A percentile compares a stretch with the other conserved stretches of the same genome.
Conservation (phyloP, 2,888 invertebrate genomes). For the Euplexia lucipara region DNA sequence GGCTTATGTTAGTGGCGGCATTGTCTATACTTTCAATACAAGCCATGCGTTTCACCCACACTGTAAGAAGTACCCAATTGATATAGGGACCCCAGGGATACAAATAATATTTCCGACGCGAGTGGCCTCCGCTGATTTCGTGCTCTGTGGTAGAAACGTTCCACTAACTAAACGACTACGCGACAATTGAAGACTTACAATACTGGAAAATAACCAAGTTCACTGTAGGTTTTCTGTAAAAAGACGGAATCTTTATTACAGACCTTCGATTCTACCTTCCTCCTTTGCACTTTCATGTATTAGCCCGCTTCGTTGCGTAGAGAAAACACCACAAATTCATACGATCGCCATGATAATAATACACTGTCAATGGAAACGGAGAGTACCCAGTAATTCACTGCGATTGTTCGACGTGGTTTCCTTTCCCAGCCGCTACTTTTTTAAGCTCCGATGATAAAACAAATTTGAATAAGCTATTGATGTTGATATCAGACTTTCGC, state of each 20-base stretch:
- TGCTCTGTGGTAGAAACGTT: constrained; percentile 62
- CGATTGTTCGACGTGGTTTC: constrained; percentile 79
- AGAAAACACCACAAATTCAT: constrained; percentile 68
- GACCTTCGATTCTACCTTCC: constrained; percentile 26
- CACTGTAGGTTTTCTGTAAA: constrained; percentile 10
- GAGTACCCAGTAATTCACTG: constrained; percentile 71
- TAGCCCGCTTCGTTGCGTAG: constrained; percentile 49
- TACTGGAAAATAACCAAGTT: constrained; percentile 29
- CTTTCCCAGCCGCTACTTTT: constrained; percentile 77
- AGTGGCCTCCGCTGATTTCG: too few species aligned
- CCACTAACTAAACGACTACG: constrained; percentile 69
- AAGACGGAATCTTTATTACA: constrained; percentile 33
- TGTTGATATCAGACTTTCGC: constrained; percentile 72
- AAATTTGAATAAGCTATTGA: constrained; percentile 73
- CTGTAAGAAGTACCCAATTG: too few species aligned
- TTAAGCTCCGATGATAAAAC: constrained; percentile 69
- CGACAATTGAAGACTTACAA: constrained; percentile 33
- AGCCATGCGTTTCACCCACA: too few species aligned
- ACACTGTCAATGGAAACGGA: constrained; percentile 74
- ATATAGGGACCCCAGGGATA: too few species aligned
- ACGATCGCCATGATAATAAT: constrained; percentile 72
- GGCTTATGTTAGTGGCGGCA: too few species aligned
- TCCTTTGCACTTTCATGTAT: constrained; percentile 47
- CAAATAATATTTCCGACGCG: too few species aligned
- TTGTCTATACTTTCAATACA: too few species aligned